Conservation (phyloP, 2,888 invertebrate species). For the Athalia circularis region DNA sequence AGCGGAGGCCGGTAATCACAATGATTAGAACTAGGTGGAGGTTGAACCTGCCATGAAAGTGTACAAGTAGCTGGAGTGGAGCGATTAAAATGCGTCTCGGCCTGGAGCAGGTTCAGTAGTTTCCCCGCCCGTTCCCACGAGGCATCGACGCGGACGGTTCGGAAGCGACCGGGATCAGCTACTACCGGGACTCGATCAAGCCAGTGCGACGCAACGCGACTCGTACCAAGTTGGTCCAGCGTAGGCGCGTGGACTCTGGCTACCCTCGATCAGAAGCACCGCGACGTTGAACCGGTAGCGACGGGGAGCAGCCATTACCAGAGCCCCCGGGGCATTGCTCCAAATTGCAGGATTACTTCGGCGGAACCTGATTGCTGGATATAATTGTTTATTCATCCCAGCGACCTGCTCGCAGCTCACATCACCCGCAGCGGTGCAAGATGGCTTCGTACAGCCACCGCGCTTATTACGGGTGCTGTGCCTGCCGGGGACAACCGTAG, state of each 20-base stretch:
- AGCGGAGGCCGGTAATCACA: too few relatives aligned
- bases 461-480: conserved; percentile 41
- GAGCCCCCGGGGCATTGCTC: conserved; percentile 54
- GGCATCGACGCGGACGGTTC: too few relatives aligned
- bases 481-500: conserved; percentile 16
- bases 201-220: conserved; percentile 45
- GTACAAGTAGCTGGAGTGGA: too few relatives aligned
- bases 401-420: conserved; percentile 47
- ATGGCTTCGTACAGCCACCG: conserved; percentile 52
- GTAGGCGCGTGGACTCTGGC: conserved; percentile 40
- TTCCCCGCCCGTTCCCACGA: too few relatives aligned
- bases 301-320: conserved; percentile 52
- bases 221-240: conserved; percentile 47
- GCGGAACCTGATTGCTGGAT: conserved; percentile 56
- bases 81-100: too few relatives aligned
- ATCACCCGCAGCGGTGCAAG: conserved; percentile 52
- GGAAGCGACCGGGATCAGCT: too few relatives aligned
- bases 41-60: too few relatives aligned
- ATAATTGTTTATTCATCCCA: conserved; percentile 61
- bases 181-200: not conserved
- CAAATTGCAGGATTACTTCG: conserved; percentile 60
- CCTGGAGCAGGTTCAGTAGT: too few relatives aligned
- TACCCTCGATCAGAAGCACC: conserved; percentile 51
- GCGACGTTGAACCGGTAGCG: conserved; percentile 45
- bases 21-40: too few relatives aligned